Conservation (phyloP, 2,888 invertebrate genomes). For the Scrobipalpa costella region DNA sequence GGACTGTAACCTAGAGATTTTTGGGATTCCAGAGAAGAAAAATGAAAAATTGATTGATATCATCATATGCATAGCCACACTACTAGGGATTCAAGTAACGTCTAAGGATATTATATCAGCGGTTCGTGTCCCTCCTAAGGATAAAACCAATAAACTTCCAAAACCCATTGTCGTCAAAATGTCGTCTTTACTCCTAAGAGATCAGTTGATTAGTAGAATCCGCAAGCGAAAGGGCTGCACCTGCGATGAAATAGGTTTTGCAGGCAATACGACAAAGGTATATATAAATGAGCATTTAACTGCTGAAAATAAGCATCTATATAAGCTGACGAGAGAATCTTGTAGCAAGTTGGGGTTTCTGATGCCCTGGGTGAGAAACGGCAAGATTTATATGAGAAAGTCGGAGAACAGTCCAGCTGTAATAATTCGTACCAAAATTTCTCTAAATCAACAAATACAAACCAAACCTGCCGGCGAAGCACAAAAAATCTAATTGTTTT, state of each 20-base stretch:
- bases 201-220: not conserved
- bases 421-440: not conserved
- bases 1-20: too few species aligned
- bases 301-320: not conserved
- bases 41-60: not conserved
- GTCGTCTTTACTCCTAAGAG: not conserved
- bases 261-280: not conserved
- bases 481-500: too few species aligned
- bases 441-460: not conserved
- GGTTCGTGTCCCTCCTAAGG: not conserved
- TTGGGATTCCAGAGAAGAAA: too few species aligned
- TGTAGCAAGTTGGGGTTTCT: not conserved
- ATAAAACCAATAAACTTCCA: not conserved
- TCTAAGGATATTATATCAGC: not conserved
- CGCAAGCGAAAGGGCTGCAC: not conserved
- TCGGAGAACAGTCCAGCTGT: too few species aligned
- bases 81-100: not conserved
- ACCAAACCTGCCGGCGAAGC: not conserved
- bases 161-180: not conserved
- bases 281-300: conserved; percentile 3
- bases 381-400: not conserved
- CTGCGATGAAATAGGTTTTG: conserved; percentile 19
- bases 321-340: not conserved
- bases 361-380: too few species aligned
- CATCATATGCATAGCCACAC: not conserved